phyloP scores from a whole-genome alignment of 2,113 vertebrate species.

The Neogobius melanostomus region DNA sequence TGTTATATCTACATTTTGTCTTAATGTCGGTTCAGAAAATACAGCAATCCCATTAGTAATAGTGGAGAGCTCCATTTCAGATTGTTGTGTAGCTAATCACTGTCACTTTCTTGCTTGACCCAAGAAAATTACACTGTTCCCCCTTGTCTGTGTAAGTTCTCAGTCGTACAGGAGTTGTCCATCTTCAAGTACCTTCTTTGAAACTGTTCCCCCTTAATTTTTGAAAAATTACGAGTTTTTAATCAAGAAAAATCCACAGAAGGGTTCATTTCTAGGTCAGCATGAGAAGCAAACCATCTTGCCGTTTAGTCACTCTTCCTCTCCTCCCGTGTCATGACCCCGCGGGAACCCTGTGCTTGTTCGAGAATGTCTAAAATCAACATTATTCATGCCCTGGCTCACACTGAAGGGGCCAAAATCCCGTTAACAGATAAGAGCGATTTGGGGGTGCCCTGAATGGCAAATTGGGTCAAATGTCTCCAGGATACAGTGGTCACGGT shows the following conservation, averaged over 20 bases:
- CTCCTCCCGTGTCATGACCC: background rate
- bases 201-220: no score
- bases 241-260: background rate
- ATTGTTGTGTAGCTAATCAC: no score
- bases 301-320: background rate
- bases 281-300: background rate
- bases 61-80: no score
- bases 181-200: no score
- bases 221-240: no score
- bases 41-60: no score
- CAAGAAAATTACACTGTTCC: no score
- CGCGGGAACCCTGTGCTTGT: background rate
- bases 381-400: constrained; percentile 2
- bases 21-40: background rate
- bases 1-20: background rate
- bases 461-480: background rate
- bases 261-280: background rate
- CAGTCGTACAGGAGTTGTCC: no score
- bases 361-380: constrained; percentile 2
- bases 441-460: constrained; percentile 3
- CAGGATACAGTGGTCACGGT: background rate
- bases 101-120: no score
- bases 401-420: constrained; percentile 2
- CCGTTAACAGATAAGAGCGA: background rate
- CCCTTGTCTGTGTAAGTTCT: no score